phyloP scores from a whole-genome alignment of 1,140 invertebrate genomes.

The Eupristina koningsbergeri region DNA sequence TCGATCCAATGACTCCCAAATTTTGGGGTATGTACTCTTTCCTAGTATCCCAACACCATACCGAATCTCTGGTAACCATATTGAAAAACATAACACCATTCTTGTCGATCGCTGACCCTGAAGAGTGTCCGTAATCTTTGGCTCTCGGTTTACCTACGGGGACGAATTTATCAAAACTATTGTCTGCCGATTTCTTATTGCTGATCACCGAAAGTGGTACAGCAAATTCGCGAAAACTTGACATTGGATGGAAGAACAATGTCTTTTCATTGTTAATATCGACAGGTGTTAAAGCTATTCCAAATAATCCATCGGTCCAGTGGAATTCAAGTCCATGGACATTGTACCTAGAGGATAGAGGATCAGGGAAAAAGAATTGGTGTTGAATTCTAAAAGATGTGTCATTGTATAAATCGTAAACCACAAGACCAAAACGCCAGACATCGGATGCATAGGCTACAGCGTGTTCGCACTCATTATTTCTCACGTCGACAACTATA shows the following conservation, averaged over 20 bases:
- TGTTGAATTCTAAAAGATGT: conserved; percentile 83
- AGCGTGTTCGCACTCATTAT: conserved; percentile 78
- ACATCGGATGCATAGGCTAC: conserved; percentile 82
- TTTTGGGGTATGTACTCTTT: conserved; percentile 80
- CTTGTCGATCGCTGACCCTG: conserved; percentile 80
- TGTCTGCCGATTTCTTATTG: conserved; percentile 74
- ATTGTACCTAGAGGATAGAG: conserved; percentile 79
- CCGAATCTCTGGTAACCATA: conserved; percentile 80
- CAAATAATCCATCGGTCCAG: conserved; percentile 88
- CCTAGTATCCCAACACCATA: conserved; percentile 86
- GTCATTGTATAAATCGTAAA: conserved; percentile 79
- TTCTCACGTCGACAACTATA: conserved; percentile 80
- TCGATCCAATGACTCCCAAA: conserved; percentile 76
- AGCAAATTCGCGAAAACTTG: conserved; percentile 83
- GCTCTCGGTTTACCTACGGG: conserved; percentile 76
- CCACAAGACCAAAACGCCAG: conserved; percentile 82
- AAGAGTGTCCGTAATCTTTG: conserved; percentile 80
- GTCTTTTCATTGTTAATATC: conserved; percentile 75
- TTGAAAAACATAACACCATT: conserved; percentile 86
- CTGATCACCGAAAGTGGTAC: conserved; percentile 78
- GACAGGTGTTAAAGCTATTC: conserved; percentile 79
- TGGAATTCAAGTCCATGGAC: conserved; percentile 83
- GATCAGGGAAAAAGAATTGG: conserved; percentile 85
- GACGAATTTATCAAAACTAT: conserved; percentile 75
- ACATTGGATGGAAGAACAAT: conserved; percentile 86